Percentiles rank a stretch among this genome's conserved stretches.
Evolutionary conservation across 2,888 invertebrate species (phyloP).

Genomic region (Dicranocentrus wangi): DNA sequence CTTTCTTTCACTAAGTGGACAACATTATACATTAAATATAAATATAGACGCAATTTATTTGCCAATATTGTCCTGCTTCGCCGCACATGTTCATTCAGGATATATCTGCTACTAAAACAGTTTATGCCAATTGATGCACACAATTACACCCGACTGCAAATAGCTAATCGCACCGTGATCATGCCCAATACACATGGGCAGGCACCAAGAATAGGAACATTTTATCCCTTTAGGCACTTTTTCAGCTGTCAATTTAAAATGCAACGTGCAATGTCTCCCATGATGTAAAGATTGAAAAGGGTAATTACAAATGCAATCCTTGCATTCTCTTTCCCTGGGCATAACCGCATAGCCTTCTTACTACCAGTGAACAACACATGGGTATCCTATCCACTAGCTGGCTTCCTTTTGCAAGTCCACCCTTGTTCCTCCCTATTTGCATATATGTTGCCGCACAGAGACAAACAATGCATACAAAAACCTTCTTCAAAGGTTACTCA

Average conservation of each 20-base stretch:
- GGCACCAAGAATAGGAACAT: neutral
- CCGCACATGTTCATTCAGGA: too few species aligned
- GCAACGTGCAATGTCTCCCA: neutral
- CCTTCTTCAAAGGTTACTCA: slow-evolving; percentile 23
- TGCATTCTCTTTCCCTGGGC: neutral
- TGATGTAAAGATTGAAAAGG: neutral
- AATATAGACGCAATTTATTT: too few species aligned
- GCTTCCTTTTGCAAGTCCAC: slow-evolving; percentile 15
- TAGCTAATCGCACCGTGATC: neutral
- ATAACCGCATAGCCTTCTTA: too few species aligned
- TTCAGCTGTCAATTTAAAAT: slow-evolving; percentile 9
- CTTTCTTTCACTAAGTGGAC: too few species aligned
- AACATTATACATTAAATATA: too few species aligned
- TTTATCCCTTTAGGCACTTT: slow-evolving; percentile 6
- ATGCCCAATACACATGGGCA: neutral
- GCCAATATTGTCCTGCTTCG: too few species aligned
- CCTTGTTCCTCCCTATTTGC: neutral
- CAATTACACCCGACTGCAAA: too few species aligned
- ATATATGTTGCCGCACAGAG: neutral
- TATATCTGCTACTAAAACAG: too few species aligned
- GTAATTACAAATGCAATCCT: slow-evolving; percentile 19
- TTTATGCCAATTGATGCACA: too few species aligned
- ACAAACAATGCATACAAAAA: slow-evolving; percentile 12
- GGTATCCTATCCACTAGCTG: neutral
- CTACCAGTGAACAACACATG: too few species aligned